Base-by-base conservation (phyloP, 2,113 vertebrate genomes). In the Thalassarche chlororhynchos region DNA sequence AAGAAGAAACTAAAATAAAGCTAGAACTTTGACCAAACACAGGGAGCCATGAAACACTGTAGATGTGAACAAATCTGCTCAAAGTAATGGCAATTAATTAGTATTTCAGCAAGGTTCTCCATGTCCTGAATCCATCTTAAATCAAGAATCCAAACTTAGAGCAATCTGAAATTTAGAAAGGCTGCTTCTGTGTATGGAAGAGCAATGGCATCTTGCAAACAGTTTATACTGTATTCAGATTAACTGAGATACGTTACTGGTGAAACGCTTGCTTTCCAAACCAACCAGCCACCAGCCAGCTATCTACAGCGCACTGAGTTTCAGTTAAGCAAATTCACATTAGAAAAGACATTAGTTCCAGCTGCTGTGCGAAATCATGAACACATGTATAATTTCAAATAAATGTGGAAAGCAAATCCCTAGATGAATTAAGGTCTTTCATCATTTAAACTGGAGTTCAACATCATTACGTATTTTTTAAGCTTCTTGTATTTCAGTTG, bases 281-380 rank as follows among this genome's bases (percentile, higher is more conserved):
- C 40, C 29, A 34, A 34, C n/a, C 57, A 64, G 38, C 15, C 46
- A 34, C n/a, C 57, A 64, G 38, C 15, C 46, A 38, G 54, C 54
- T 40, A 8, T 3, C 46, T 5, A 5, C 36, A 51, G 52, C 0
- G 5, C 14, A 3, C 14, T 0, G 7, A 78, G 31, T 23, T 66
- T 19, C 57, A 17, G 26, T 14, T 36, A 11, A n/a, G 38, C 38
- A 17, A 49, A 51, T 20, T n/a, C 28, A 17, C 57, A 31, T 76
- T 32, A 61, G 65, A 20, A 20, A 29, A 36, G 34, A 58, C 42
- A 24, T 68, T 32, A 36, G 65, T 52, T 62, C 65, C 78, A 72
- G 52, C 66, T 40, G 64, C 46, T 82, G 36, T 47, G 49, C 2
- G 3, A 64, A 80, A 47, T 47, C 64, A 32, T 3, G 24, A 61